A percentile compares a stretch with the other conserved stretches of the same genome.
Conservation (phyloP, 2,113 vertebrate genomes). For the Halcyon senegalensis region DNA sequence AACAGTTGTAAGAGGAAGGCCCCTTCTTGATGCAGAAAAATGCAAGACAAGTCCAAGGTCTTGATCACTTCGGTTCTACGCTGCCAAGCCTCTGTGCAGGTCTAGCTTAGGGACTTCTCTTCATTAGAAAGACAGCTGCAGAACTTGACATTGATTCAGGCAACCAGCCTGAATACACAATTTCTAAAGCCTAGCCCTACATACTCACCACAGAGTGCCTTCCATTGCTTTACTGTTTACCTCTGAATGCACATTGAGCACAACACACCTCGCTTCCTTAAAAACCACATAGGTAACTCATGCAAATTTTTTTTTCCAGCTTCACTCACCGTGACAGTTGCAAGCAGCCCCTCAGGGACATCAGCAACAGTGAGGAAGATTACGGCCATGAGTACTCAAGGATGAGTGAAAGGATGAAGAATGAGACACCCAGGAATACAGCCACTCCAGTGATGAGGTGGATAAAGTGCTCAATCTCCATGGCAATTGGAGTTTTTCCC, state of each 20-base stretch:
- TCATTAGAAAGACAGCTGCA: background rate
- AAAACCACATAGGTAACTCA: background rate
- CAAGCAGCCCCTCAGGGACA: slow-evolving; percentile 82
- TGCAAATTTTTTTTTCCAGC: background rate
- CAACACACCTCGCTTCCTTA: background rate
- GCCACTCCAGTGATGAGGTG: slow-evolving; percentile 84
- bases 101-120: background rate
- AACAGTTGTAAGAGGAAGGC: background rate
- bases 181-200: background rate
- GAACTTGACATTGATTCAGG: background rate
- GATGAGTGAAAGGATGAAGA: slow-evolving; percentile 84
- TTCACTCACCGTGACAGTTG: slow-evolving; percentile 80
- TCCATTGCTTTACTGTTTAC: background rate
- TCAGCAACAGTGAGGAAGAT: slow-evolving; percentile 87
- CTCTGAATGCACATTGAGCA: background rate
- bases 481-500: slow-evolving; percentile 82
- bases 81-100: background rate
- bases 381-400: slow-evolving; percentile 81
- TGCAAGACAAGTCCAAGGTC: background rate
- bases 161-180: background rate
- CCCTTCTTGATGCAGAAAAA: background rate
- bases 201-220: background rate
- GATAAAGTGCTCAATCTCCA: slow-evolving; percentile 83
- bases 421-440: slow-evolving; percentile 80
- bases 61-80: background rate